These are phyloP conservation scores for Scaptomyza cyrtandrae DNA, from an alignment of 2,888 invertebrate genomes.

Conservation along the genomic window DNA sequence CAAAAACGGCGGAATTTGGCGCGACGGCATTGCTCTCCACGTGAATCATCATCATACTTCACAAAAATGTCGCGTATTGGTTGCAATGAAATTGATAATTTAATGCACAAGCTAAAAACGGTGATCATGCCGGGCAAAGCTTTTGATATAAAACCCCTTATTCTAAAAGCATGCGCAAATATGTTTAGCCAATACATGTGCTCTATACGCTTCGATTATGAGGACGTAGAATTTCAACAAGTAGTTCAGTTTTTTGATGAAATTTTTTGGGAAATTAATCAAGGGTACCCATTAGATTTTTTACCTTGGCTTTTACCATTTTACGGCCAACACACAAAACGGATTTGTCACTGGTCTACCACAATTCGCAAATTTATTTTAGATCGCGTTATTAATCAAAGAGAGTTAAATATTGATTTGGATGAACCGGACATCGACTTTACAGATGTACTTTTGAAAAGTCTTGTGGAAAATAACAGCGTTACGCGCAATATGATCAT, in stretches of 20 bases:
- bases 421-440: constrained; percentile 90
- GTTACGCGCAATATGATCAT: constrained; percentile 92
- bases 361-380: constrained; percentile 90
- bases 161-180: constrained; percentile 91
- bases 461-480: constrained; percentile 87
- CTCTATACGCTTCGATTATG: constrained; percentile 89
- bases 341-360: constrained; percentile 88
- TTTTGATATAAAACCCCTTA: constrained; percentile 88
- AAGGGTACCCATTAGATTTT: constrained; percentile 94
- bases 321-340: constrained; percentile 89
- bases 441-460: constrained; percentile 90
- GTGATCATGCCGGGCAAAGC: constrained; percentile 81
- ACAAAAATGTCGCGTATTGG: constrained; percentile 90
- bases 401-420: constrained; percentile 84
- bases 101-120: constrained; percentile 86
- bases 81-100: constrained; percentile 87
- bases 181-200: constrained; percentile 95
- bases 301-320: constrained; percentile 92
- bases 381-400: constrained; percentile 88
- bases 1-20: constrained; percentile 91
- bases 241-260: constrained; percentile 91
- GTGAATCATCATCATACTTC: constrained; percentile 89
- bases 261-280: constrained; percentile 96
- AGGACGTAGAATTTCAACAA: constrained; percentile 88
- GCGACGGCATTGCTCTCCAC: constrained; percentile 92